Evolutionary conservation across 2,113 vertebrate genomes (phyloP).

Genomic region (Limnothrissa miodon): DNA sequence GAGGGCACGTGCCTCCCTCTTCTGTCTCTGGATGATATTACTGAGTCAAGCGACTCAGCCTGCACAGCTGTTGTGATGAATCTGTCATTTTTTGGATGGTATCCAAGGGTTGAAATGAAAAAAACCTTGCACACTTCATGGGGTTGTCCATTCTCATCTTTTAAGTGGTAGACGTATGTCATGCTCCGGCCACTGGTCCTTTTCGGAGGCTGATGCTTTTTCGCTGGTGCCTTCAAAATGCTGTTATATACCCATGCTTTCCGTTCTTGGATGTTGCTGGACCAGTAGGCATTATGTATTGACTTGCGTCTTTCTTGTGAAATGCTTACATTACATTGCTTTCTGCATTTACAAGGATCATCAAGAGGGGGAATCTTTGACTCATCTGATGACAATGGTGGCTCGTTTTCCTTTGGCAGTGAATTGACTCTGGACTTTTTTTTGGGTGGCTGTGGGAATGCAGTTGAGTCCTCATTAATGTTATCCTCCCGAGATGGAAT

Average conservation of each 20-base stretch:
- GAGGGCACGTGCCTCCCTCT: slow-evolving; percentile 17
- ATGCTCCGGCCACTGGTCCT: too few relatives aligned
- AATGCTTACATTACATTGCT: background rate
- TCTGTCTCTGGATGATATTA: background rate
- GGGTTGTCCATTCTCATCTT: background rate
- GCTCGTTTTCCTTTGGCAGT: too few relatives aligned
- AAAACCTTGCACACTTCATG: slow-evolving; percentile 10
- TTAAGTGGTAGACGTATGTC: background rate
- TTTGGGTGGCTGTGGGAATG: too few relatives aligned
- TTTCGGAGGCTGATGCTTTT: background rate
- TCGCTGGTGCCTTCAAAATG: background rate
- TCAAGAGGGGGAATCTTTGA: too few relatives aligned
- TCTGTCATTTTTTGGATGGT: slow-evolving; percentile 16
- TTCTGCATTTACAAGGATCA: background rate
- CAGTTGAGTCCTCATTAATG: background rate
- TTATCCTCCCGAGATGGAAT: too few relatives aligned
- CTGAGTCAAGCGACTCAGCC: background rate
- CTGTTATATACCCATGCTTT: background rate
- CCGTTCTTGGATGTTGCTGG: background rate
- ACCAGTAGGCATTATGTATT: background rate
- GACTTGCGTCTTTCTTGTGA: background rate
- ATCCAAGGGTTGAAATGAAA: background rate
- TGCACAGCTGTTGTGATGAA: background rate
- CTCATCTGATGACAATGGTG: background rate
- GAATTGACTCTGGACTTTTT: slow-evolving; percentile 2